phyloP scores from a whole-genome alignment of 2,888 invertebrate genomes.

The Andrena fulva region DNA sequence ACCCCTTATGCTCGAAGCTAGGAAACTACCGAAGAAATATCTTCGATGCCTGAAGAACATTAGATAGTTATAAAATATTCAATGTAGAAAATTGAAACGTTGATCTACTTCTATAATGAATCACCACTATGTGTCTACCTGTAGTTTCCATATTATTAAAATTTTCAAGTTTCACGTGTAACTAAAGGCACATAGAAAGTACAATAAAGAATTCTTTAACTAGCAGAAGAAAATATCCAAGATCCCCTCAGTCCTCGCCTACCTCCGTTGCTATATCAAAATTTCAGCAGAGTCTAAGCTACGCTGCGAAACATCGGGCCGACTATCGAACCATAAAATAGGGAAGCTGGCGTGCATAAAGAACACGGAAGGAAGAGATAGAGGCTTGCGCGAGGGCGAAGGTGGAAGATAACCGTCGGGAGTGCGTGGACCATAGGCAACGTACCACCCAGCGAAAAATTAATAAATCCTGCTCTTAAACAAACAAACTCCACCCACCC shows the following conservation, averaged over 20 bases:
- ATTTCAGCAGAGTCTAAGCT: background rate
- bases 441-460: conserved; percentile 83
- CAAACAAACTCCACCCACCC: conserved; percentile 84
- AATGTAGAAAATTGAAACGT: too few species aligned
- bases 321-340: conserved; percentile 54
- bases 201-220: too few species aligned
- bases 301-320: conserved; percentile 1
- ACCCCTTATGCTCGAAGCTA: too few species aligned
- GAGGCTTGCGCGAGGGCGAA: conserved; percentile 51
- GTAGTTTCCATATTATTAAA: too few species aligned
- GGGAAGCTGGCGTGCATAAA: conserved; percentile 60
- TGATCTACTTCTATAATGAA: too few species aligned
- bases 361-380: conserved; percentile 68
- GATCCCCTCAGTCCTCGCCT: too few species aligned
- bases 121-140: too few species aligned
- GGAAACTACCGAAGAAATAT: too few species aligned
- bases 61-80: background rate
- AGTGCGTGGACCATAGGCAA: conserved; percentile 64
- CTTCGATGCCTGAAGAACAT: background rate
- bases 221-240: too few species aligned
- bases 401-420: conserved; percentile 59
- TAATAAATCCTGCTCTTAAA: conserved; percentile 84
- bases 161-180: too few species aligned
- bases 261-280: too few species aligned
- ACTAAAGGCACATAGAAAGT: too few species aligned